Evolutionary conservation across 2,113 vertebrate species (phyloP).

Genomic region (Oncorhynchus keta): DNA sequence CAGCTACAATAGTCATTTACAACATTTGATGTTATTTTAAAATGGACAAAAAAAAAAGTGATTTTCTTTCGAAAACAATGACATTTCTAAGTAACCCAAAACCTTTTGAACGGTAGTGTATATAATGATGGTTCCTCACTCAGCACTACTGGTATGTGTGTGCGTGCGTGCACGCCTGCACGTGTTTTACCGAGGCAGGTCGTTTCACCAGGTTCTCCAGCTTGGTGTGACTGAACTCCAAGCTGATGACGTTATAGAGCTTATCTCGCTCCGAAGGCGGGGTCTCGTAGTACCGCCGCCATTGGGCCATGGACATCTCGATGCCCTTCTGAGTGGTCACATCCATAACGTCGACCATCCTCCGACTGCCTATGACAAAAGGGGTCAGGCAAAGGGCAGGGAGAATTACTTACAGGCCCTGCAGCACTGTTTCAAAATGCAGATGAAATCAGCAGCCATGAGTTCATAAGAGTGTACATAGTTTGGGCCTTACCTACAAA

Average conservation of each 20-base stretch:
- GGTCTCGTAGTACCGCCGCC: slow-evolving; percentile 95
- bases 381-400: not conserved
- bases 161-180: not conserved
- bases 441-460: not conserved
- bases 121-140: too few relatives aligned
- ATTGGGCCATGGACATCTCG: slow-evolving; percentile 99
- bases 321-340: slow-evolving; percentile 97
- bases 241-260: slow-evolving; percentile 97
- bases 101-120: too few relatives aligned
- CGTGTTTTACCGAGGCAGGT: slow-evolving; percentile 81
- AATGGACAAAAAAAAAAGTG: too few relatives aligned
- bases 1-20: too few relatives aligned
- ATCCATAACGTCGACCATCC: slow-evolving; percentile 98
- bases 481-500: slow-evolving; percentile 87
- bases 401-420: not conserved
- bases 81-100: too few relatives aligned
- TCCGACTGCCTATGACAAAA: slow-evolving; percentile 82
- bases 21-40: too few relatives aligned
- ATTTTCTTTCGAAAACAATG: too few relatives aligned
- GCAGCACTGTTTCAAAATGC: not conserved
- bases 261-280: slow-evolving; percentile 91
- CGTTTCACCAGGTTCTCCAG: slow-evolving; percentile 96
- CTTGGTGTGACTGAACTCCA: slow-evolving; percentile 97
- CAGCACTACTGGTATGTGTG: not conserved
- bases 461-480: not conserved